Conservation (phyloP, 2,113 vertebrate species). For the Cinclus mexicanus region DNA sequence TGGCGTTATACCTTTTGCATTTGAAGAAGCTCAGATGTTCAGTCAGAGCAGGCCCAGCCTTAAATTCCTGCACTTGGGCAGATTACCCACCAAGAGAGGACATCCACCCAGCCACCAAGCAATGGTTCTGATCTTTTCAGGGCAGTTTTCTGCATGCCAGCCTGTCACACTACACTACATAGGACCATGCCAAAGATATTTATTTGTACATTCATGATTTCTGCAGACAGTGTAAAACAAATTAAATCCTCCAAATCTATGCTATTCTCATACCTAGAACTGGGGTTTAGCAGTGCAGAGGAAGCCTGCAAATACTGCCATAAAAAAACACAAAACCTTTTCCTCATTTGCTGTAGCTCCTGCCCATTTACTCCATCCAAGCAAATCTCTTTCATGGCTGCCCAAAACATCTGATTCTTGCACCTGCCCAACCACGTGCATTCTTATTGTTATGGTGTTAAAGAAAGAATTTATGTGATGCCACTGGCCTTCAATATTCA, state of each 20-base stretch:
- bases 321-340: neutral
- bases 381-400: neutral
- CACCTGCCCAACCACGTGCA: neutral
- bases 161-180: neutral
- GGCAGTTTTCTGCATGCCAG: neutral
- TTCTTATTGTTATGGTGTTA: neutral
- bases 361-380: neutral
- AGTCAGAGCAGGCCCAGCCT: neutral
- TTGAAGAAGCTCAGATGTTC: neutral
- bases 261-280: neutral
- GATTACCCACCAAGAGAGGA: accelerated
- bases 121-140: neutral
- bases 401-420: neutral
- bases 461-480: neutral
- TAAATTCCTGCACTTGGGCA: neutral
- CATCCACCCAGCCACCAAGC: neutral
- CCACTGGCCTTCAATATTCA: neutral
- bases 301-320: neutral
- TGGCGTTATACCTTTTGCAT: neutral
- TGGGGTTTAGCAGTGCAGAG: neutral
- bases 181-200: neutral
- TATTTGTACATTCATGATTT: neutral
- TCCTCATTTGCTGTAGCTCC: neutral
- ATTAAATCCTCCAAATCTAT: neutral
- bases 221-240: neutral